Percentiles rank a stretch among this genome's conserved stretches.
phyloP scores from a whole-genome alignment of 1,140 invertebrate species.

The Neodiprion fabricii region DNA sequence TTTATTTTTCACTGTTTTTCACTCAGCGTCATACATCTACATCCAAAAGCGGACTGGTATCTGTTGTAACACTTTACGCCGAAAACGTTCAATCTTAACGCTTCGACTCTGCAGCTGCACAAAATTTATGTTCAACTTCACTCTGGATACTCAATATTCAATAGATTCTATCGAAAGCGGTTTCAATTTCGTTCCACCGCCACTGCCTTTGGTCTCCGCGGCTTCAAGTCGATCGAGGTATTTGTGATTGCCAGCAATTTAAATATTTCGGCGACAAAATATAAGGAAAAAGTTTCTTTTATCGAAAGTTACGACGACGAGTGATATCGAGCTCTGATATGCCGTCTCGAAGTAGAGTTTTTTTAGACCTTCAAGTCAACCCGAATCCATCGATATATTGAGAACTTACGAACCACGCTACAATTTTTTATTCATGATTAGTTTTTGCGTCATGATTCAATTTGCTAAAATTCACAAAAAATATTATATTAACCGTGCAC shows the following conservation, averaged over 20 bases:
- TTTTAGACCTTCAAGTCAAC: neutral
- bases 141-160: conserved; percentile 40
- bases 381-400: neutral
- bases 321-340: conserved; percentile 43
- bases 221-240: conserved; percentile 11
- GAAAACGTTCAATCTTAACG: neutral
- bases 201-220: neutral
- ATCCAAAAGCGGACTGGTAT: neutral
- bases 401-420: too few relatives aligned
- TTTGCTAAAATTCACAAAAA: too few relatives aligned
- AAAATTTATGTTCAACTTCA: neutral
- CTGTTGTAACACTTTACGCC: neutral
- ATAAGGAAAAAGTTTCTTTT: conserved; percentile 36
- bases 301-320: conserved; percentile 37
- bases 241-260: conserved; percentile 36
- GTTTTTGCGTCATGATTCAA: too few relatives aligned
- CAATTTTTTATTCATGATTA: too few relatives aligned
- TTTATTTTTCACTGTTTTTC: neutral
- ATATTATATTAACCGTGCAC: too few relatives aligned
- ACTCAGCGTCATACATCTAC: neutral
- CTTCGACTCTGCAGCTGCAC: neutral
- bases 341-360: conserved; percentile 13
- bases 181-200: conserved; percentile 11
- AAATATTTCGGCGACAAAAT: conserved; percentile 36
- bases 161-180: conserved; percentile 31